A percentile compares a stretch with the other conserved stretches of the same genome.
These are phyloP conservation scores for Haliclona indistincta DNA, from an alignment of 37 sponge, comb jelly and placozoan genomes.

Conservation along the genomic window DNA sequence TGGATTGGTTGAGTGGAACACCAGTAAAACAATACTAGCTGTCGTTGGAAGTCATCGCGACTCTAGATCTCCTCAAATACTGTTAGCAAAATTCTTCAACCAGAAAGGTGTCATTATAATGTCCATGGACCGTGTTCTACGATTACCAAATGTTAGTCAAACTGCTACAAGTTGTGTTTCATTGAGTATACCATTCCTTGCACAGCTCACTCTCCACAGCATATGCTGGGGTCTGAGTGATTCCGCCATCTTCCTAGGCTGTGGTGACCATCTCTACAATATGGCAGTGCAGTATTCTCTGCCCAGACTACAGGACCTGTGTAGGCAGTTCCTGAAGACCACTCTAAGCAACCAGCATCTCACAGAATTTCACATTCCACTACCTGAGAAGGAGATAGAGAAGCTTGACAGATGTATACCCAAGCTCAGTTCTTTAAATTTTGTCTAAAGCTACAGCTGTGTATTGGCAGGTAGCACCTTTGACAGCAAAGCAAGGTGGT, in stretches of 20 bases:
- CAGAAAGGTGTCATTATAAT: background rate
- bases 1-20: slow-evolving; percentile 38
- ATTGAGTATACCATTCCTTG: too few species aligned
- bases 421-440: background rate
- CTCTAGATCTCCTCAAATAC: background rate
- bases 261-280: slow-evolving; percentile 9
- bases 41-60: slow-evolving; percentile 37
- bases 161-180: background rate
- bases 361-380: background rate
- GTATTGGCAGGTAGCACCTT: too few species aligned
- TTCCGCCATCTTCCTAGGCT: background rate
- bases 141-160: background rate
- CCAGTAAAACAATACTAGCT: background rate
- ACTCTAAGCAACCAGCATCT: background rate
- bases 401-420: background rate
- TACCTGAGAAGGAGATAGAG: slow-evolving; percentile 7
- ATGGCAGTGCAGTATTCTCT: background rate
- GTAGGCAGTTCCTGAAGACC: slow-evolving; percentile 2
- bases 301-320: slow-evolving; percentile 18
- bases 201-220: background rate
- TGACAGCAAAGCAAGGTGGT: too few species aligned
- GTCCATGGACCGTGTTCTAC: background rate
- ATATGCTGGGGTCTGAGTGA: slow-evolving; percentile 21
- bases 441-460: too few species aligned
- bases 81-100: background rate